Percentiles rank a stretch among this genome's conserved stretches.
Conservation (phyloP, 2,888 invertebrate genomes). For the Sceliomorpha sp. region DNA sequence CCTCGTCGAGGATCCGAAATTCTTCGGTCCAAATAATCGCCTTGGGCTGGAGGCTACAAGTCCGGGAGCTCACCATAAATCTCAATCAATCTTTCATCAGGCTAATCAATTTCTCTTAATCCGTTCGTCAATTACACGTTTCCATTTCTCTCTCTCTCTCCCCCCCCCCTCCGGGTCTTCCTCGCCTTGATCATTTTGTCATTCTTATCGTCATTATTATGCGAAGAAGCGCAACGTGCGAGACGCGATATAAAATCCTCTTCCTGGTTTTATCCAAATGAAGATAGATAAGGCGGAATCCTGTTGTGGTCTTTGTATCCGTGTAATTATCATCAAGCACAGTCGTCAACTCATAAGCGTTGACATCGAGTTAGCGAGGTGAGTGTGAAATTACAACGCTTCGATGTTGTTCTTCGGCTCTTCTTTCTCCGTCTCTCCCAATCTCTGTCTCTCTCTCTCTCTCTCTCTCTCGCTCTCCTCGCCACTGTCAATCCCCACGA, state of each 20-base stretch:
- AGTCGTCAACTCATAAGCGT: conserved; percentile 38
- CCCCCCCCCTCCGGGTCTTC: too few relatives aligned
- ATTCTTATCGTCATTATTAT: conserved; percentile 9
- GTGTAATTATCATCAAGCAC: conserved; percentile 40
- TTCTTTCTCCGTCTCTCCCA: too few relatives aligned
- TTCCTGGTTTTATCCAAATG: conserved; percentile 31
- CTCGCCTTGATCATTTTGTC: conserved; percentile 5
- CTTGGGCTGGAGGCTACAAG: too few relatives aligned
- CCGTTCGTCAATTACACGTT: background rate
- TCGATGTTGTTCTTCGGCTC: background rate
- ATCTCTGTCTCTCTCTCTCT: too few relatives aligned
- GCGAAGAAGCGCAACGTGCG: background rate
- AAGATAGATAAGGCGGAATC: conserved; percentile 36
- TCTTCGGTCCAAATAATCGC: too few relatives aligned
- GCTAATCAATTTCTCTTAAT: conserved; percentile 1
- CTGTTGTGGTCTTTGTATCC: background rate
- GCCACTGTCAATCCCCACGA: conserved; percentile 39
- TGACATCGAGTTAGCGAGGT: conserved; percentile 36
- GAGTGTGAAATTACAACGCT: conserved; percentile 45
- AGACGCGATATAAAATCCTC: background rate
- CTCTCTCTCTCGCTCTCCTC: too few relatives aligned
- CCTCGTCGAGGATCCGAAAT: too few relatives aligned
- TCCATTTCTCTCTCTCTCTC: too few relatives aligned
- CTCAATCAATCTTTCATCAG: conserved; percentile 17
- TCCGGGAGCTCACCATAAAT: too few relatives aligned